Conservation (phyloP, 2,888 invertebrate species). For the Mimachlamys varia region DNA sequence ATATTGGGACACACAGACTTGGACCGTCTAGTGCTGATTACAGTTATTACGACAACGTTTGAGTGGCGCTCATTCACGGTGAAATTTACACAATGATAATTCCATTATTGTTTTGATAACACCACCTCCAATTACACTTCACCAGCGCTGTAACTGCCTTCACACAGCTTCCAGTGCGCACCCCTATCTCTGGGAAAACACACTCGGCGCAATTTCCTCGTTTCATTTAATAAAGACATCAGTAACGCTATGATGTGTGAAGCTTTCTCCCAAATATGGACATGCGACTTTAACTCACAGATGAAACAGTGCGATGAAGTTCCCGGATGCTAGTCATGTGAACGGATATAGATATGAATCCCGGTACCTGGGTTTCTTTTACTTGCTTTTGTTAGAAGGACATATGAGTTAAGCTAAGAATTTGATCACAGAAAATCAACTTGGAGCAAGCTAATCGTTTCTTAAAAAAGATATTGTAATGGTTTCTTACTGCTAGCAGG, state of each 20-base stretch:
- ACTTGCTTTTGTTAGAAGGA: not conserved
- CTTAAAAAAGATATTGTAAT: too few species aligned
- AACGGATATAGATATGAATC: conserved; percentile 6
- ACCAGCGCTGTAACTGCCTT: not conserved
- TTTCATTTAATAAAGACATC: not conserved
- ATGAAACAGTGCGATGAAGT: not conserved
- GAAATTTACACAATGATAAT: not conserved
- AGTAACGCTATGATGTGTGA: not conserved
- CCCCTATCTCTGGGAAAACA: not conserved
- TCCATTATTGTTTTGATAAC: not conserved
- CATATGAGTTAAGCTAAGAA: too few species aligned
- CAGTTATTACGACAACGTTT: not conserved
- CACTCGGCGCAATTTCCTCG: not conserved
- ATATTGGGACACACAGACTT: not conserved
- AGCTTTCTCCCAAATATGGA: not conserved
- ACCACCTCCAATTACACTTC: not conserved
- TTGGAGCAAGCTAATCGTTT: too few species aligned
- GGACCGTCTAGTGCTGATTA: not conserved
- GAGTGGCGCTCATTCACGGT: not conserved
- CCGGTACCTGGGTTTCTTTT: not conserved
- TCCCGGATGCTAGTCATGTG: not conserved
- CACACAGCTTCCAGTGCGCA: not conserved
- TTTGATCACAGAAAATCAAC: too few species aligned
- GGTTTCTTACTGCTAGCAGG: too few species aligned
- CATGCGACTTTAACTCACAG: not conserved